These are phyloP conservation scores for Piaya cayana DNA, from an alignment of 2,113 vertebrate species.

Conservation along the genomic window DNA sequence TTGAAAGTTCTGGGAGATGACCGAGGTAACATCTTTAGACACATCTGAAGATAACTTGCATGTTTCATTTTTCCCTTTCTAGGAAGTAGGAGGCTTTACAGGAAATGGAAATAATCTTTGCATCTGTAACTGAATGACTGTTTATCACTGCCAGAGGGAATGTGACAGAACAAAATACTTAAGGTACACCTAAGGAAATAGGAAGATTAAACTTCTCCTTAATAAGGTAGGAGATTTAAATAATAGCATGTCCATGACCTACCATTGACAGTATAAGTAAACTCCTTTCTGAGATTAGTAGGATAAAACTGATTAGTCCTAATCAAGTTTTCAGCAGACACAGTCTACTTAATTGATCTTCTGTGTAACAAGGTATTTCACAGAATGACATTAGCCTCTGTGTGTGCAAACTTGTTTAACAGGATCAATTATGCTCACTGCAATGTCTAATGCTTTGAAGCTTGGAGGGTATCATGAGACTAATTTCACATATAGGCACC, in stretches of 20 bases:
- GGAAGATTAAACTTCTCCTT: not conserved
- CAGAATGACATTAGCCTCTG: not conserved
- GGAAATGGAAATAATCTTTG: not conserved
- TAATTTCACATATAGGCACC: not conserved
- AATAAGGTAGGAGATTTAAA: not conserved
- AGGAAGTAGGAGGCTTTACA: not conserved
- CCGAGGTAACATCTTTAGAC: not conserved
- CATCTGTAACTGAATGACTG: not conserved
- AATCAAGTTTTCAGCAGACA: slow-evolving; percentile 13
- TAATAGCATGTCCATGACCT: not conserved
- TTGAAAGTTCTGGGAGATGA: not conserved
- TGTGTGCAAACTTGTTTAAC: not conserved
- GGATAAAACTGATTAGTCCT: slow-evolving; percentile 21
- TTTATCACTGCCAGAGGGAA: not conserved
- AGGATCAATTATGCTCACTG: not conserved
- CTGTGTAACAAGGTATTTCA: not conserved
- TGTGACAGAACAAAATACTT: not conserved
- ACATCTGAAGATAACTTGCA: not conserved
- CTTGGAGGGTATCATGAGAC: not conserved
- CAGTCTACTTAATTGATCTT: not conserved
- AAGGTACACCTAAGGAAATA: not conserved
- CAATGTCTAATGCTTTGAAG: not conserved
- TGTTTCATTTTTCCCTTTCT: not conserved
- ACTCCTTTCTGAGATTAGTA: not conserved
- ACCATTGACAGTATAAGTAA: not conserved